Percentiles rank a stretch among this genome's conserved stretches.
Evolutionary conservation across 2,797 vertebrate species (phyloP).

Genomic region (Rhinichthys osculus): DNA sequence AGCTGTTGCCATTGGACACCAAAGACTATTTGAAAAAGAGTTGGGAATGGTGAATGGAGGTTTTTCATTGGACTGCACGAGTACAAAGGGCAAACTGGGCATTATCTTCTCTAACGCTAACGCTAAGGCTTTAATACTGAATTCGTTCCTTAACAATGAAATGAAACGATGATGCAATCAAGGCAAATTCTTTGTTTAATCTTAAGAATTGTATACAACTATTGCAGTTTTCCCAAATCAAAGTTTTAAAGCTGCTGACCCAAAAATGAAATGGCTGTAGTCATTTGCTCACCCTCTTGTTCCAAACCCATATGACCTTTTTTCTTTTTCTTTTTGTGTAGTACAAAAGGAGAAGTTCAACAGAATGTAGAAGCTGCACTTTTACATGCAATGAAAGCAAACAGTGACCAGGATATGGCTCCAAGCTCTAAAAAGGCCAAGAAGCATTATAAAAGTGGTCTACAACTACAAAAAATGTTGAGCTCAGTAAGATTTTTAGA

Average conservation of each 20-base stretch:
- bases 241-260: neutral
- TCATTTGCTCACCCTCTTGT: neutral
- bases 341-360: neutral
- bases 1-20: conserved; percentile 77
- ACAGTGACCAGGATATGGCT: neutral
- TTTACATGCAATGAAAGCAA: neutral
- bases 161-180: conserved; percentile 23
- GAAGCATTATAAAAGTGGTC: neutral
- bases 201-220: neutral
- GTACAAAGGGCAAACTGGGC: conserved; percentile 52
- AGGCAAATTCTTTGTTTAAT: neutral
- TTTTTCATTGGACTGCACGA: conserved; percentile 46
- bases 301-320: neutral
- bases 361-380: neutral
- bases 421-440: neutral
- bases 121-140: conserved; percentile 41
- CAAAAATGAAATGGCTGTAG: neutral
- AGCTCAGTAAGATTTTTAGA: neutral
- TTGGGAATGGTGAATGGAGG: conserved; percentile 60
- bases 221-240: neutral
- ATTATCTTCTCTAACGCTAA: conserved; percentile 35
- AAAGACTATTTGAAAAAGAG: conserved; percentile 71
- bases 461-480: neutral
- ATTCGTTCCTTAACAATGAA: conserved; percentile 34
- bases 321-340: neutral